Percentiles rank a stretch among this genome's conserved stretches.
phyloP scores from a whole-genome alignment of 2,888 invertebrate genomes.

The Caenorhabditis becei region DNA sequence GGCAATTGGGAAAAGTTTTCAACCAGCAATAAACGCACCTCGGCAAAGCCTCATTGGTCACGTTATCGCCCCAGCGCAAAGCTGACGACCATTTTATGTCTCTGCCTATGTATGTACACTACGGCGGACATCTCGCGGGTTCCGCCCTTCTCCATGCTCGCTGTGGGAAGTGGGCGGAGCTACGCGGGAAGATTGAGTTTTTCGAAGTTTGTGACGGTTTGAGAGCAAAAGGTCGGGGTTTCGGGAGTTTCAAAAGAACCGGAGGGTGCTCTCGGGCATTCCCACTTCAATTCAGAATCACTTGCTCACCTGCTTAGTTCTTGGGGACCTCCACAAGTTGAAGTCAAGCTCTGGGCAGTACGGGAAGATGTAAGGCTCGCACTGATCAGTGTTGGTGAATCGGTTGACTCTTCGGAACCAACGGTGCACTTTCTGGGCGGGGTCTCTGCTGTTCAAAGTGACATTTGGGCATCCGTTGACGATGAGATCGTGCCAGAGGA shows the following conservation, averaged over 20 bases:
- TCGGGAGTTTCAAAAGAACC: neutral
- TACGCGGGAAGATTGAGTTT: neutral
- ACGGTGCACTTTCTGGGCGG: slow-evolving; percentile 81
- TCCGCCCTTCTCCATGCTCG: neutral
- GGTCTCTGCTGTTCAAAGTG: slow-evolving; percentile 79
- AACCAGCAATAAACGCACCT: slow-evolving; percentile 81
- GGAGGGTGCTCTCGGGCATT: no score
- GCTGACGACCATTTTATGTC: slow-evolving; percentile 45
- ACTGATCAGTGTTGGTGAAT: slow-evolving; percentile 81
- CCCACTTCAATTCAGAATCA: no score
- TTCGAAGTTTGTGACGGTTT: neutral
- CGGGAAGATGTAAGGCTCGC: slow-evolving; percentile 81
- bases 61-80: slow-evolving; percentile 80
- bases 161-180: neutral
- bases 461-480: slow-evolving; percentile 81
- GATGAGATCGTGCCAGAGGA: slow-evolving; percentile 81
- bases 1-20: slow-evolving; percentile 80
- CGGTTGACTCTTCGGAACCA: slow-evolving; percentile 81
- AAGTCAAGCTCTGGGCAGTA: slow-evolving; percentile 81
- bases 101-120: neutral
- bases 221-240: neutral
- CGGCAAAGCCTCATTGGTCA: slow-evolving; percentile 80
- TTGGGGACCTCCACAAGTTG: slow-evolving; percentile 81
- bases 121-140: slow-evolving; percentile 1
- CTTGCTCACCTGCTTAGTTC: slow-evolving; percentile 76